A percentile compares a stretch with the other conserved stretches of the same genome.
phyloP scores from a whole-genome alignment of 2,797 vertebrate species.

The Anguilla pacifica region DNA sequence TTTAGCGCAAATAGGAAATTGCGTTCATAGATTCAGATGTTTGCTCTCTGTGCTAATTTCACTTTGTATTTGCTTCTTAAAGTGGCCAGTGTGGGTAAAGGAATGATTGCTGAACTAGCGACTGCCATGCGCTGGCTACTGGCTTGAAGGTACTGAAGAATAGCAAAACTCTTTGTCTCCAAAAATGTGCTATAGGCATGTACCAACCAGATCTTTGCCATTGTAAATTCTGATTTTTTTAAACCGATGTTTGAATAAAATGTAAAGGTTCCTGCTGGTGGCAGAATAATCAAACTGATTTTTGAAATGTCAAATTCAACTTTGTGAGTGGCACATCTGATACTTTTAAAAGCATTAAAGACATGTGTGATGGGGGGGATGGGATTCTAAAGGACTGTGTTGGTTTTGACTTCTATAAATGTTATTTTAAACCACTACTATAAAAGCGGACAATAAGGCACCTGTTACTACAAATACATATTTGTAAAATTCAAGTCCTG shows the following conservation, averaged over 20 bases:
- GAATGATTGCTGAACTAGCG: background rate
- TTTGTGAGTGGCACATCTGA: constrained; percentile 20
- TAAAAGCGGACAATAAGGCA: background rate
- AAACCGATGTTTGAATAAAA: constrained; percentile 24
- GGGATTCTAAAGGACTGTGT: background rate
- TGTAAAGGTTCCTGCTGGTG: background rate
- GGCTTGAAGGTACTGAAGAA: constrained; percentile 28
- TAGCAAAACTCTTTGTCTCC: constrained; percentile 23
- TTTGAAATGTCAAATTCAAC: constrained; percentile 27
- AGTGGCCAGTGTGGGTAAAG: background rate
- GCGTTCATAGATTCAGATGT: constrained; percentile 17
- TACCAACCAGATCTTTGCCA: constrained; percentile 9
- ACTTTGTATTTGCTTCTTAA: constrained; percentile 23
- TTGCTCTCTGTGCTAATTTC: constrained; percentile 27
- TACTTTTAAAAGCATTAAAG: constrained; percentile 20
- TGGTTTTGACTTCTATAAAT: constrained; percentile 4
- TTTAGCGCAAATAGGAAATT: constrained; percentile 16
- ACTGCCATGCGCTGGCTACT: constrained; percentile 5
- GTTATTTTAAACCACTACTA: background rate
- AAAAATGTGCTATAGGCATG: constrained; percentile 22
- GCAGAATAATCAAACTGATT: background rate
- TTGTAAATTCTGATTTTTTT: constrained; percentile 17
- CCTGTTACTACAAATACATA: constrained; percentile 8
- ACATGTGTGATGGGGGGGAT: background rate
- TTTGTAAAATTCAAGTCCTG: constrained; percentile 11